Percentiles rank a stretch among this genome's conserved stretches.
phyloP scores from a whole-genome alignment of 2,797 vertebrate species.

The Vespertilio murinus region DNA sequence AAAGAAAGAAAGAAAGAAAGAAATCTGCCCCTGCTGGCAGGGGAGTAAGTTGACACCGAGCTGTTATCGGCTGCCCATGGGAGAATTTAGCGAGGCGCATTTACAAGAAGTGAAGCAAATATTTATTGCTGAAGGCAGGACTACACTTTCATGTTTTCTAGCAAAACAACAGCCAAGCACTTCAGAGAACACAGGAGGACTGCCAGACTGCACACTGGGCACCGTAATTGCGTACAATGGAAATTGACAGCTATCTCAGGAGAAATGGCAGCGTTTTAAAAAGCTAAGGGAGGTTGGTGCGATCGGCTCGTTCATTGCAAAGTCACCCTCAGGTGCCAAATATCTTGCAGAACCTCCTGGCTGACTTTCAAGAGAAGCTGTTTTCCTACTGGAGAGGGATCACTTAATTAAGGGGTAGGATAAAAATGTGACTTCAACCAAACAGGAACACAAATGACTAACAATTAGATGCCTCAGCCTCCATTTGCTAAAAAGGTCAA shows the following conservation, averaged over 20 bases:
- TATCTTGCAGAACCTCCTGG: conserved; percentile 33
- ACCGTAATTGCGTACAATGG: neutral
- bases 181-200: neutral
- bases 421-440: conserved; percentile 30
- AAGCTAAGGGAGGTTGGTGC: conserved; percentile 6
- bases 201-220: neutral
- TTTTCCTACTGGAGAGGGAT: conserved; percentile 22
- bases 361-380: conserved; percentile 42
- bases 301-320: conserved; percentile 19
- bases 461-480: neutral
- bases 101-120: conserved; percentile 42
- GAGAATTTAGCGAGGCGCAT: neutral
- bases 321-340: neutral
- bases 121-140: conserved; percentile 51
- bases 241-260: conserved; percentile 20
- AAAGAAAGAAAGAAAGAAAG: too few relatives aligned
- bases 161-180: neutral
- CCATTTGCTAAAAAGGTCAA: neutral
- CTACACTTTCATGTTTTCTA: conserved; percentile 46
- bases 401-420: conserved; percentile 28
- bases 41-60: neutral
- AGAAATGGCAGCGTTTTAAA: conserved; percentile 44
- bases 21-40: conserved; percentile 54
- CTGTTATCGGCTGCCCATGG: neutral
- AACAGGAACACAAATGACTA: neutral